These are phyloP conservation scores for Suillia variegata DNA, from an alignment of 2,888 invertebrate genomes.

Conservation along the genomic window DNA sequence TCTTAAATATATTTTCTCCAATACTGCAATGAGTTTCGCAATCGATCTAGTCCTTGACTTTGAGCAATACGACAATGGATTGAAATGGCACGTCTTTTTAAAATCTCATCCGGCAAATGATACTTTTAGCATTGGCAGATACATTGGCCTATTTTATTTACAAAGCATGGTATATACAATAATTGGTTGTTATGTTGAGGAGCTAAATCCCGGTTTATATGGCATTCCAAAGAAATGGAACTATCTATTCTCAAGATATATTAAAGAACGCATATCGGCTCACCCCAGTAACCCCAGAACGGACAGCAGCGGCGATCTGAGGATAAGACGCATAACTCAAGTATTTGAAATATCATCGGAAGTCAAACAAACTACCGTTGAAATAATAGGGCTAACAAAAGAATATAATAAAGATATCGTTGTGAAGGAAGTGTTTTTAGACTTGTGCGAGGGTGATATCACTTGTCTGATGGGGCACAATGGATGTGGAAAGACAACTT, in stretches of 20 bases:
- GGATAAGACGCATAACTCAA: too few relatives aligned
- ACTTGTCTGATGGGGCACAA: constrained; percentile 74
- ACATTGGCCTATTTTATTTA: neutral
- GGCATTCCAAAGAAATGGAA: neutral
- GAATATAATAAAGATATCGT: constrained; percentile 72
- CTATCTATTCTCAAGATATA: too few relatives aligned
- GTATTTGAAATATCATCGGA: constrained; percentile 54
- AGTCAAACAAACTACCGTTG: constrained; percentile 57
- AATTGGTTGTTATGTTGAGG: neutral
- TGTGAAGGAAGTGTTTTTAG: constrained; percentile 73
- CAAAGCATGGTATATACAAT: neutral
- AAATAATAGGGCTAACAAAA: constrained; percentile 64
- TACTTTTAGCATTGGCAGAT: neutral
- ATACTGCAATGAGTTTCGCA: neutral
- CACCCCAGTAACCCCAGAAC: too few relatives aligned
- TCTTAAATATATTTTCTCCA: neutral
- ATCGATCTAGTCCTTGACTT: neutral
- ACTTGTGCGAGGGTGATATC: constrained; percentile 73
- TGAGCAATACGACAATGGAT: neutral
- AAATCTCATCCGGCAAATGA: neutral
- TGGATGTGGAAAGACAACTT: constrained; percentile 84
- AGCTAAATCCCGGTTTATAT: neutral
- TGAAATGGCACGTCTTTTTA: neutral
- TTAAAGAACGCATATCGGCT: too few relatives aligned
- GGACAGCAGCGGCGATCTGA: too few relatives aligned